Conservation (phyloP, 1,140 invertebrate genomes). For the Macrobrachium nipponense region DNA sequence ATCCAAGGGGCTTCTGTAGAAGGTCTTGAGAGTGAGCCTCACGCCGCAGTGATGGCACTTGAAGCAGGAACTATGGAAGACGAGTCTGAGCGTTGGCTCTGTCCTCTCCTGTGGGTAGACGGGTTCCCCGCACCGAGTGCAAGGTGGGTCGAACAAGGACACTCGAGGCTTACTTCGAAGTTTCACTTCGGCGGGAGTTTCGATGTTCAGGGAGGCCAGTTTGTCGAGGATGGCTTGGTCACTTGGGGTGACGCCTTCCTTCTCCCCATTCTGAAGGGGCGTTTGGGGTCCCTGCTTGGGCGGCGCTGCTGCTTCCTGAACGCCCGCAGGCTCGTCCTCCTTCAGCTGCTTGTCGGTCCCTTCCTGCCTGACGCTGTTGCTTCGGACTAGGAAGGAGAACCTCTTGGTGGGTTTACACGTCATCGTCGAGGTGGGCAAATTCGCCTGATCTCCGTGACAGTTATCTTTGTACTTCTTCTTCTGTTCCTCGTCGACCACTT, state of each 20-base stretch:
- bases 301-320: no score
- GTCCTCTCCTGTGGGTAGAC: constrained; percentile 66
- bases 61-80: constrained; percentile 67
- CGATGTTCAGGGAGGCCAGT: constrained; percentile 54
- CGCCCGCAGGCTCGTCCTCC: no score
- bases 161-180: constrained; percentile 15
- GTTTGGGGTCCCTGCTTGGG: background rate
- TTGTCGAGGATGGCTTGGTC: constrained; percentile 63
- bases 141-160: constrained; percentile 66
- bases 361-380: constrained; percentile 52
- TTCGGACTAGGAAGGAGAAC: constrained; percentile 62
- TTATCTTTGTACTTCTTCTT: constrained; percentile 46
- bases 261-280: background rate
- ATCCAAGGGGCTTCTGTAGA: constrained; percentile 65
- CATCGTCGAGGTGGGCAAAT: constrained; percentile 44
- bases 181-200: constrained; percentile 33
- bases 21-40: constrained; percentile 68
- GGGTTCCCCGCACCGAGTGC: constrained; percentile 66
- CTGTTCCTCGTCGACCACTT: constrained; percentile 38
- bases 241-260: constrained; percentile 49
- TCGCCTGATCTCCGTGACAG: background rate
- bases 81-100: constrained; percentile 65
- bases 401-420: constrained; percentile 61
- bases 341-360: background rate
- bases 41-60: constrained; percentile 67